phyloP scores from a whole-genome alignment of 2,888 invertebrate species.

The Idaea straminata region DNA sequence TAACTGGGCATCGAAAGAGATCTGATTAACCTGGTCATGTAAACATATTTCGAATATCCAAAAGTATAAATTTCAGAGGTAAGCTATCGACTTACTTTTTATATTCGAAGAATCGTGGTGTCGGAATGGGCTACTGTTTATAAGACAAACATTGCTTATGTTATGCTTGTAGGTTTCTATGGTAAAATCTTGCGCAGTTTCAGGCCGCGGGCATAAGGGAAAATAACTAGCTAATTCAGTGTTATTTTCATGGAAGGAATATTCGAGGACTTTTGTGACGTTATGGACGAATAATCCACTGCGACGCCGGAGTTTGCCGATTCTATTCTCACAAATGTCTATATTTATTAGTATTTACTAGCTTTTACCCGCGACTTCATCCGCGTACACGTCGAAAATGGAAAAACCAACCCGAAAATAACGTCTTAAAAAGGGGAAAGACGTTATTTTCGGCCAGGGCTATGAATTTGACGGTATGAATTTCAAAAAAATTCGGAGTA shows the following conservation, averaged over 20 bases:
- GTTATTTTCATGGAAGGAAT: neutral
- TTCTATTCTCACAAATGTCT: neutral
- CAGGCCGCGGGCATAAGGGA: neutral
- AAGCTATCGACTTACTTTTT: conserved; percentile 81
- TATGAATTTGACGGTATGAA: no score
- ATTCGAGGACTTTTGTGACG: neutral
- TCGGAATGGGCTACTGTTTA: conserved; percentile 73
- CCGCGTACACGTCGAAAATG: no score
- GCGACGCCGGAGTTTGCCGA: neutral
- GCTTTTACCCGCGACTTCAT: no score
- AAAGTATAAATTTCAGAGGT: conserved; percentile 77
- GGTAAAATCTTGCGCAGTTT: neutral
- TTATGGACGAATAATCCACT: neutral
- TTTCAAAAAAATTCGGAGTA: no score
- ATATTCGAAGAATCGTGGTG: conserved; percentile 72
- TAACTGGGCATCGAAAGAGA: conserved; percentile 24
- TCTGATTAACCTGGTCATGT: conserved; percentile 42
- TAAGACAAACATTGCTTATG: conserved; percentile 67
- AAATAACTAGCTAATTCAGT: neutral
- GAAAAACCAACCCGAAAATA: no score
- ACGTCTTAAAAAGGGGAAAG: no score
- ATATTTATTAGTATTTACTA: no score
- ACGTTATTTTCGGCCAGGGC: no score
- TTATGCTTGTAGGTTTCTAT: conserved; percentile 25
- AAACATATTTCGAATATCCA: conserved; percentile 78